Evolutionary conservation across 2,888 invertebrate species (phyloP), one percentile per base, ranked within the genome.

Genomic region (Drosophila subquinaria): DNA sequence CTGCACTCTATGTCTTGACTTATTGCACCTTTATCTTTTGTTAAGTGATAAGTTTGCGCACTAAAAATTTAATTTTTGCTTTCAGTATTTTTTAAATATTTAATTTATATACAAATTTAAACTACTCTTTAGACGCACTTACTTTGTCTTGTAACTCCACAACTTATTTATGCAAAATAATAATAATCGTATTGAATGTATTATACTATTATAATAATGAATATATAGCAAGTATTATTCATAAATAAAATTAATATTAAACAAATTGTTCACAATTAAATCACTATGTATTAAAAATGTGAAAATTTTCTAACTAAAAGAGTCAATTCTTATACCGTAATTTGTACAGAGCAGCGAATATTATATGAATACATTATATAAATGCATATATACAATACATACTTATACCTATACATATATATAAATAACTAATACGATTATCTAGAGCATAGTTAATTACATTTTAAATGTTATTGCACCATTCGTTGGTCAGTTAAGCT

Each of bases 291-390:
- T 91, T 85, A 89, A 88, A 91, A 82, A 78, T 87, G 91, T 92
- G 91, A 92, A 92, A 81, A 92, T 92, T 92, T 92, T 92, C 91
- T 90, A 92, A 92, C 92, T 93, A 93, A 92, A 92, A 93, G 92
- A 92, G 93, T 93, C 93, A 93, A 93, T 93, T 93, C 92, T 92
- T 92, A 92, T 92, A 92, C 90, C 89, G 90, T 92, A 91, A 92
- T 91, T 91, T 90, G 92, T 92, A 93, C 90, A 92, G 92, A 83
- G 83, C 90, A 91, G 90, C 81, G 73, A 89, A 76, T 73, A 76
- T 51, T 74, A 79, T 79, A 78, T 67, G 36, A 35, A 52, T 38
- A 77, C 42, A 71, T 53, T 48, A 50, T 59, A 59, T 59, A 51
- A 30, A 42, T 67, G 48, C 59, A 61, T 61, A 42, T 40, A 64